Evolutionary conservation across 2,888 invertebrate genomes (phyloP), one percentile per base, ranked within the genome.

Genomic region (Hartigia nigra): DNA sequence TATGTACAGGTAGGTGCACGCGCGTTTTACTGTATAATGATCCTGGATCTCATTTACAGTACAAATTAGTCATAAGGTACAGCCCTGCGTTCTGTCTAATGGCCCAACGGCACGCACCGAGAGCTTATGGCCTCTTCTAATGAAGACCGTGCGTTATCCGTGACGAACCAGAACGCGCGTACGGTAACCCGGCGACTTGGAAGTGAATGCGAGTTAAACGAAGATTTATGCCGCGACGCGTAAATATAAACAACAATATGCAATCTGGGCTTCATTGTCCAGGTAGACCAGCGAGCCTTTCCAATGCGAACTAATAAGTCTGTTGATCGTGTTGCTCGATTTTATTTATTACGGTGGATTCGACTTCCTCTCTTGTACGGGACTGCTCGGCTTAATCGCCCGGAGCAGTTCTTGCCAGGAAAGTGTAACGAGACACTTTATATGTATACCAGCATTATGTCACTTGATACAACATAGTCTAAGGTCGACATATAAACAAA

Each of bases 221-320:
- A 91, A 90, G 91, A 91, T 91, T 91, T 91, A 91, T 91, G 90
- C 87, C 85, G 85, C 86, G 85, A 80, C 87, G 87, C 87, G 88
- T 90, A 90, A 90, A 89, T 89, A 90, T 90, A 91, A 90, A 90
- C 90, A 90, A 91, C 90, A 91, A 91, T 91, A 87, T 89, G 90
- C 91, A 91, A 91, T 91, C 91, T 86, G 81, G 77, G 85, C 79
- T 85, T 87, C 86, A 91, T 91, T 91, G 90, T 91, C 87, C 89
- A 79, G 79, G 69, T 78, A 74, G 75, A 74, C 74, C 77, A 37
- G 74, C 76, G 72, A n/a, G 74, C 77, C 39, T 69, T 69, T 74
- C 86, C 87, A 87, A 89, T 88, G 87, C 87, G 83, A 85, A 85
- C 88, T 89, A 88, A 89, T 89, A 89, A 86, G 86, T 72, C 72